Conservation (phyloP, 2,888 invertebrate genomes). For the Conchocele bisecta region DNA sequence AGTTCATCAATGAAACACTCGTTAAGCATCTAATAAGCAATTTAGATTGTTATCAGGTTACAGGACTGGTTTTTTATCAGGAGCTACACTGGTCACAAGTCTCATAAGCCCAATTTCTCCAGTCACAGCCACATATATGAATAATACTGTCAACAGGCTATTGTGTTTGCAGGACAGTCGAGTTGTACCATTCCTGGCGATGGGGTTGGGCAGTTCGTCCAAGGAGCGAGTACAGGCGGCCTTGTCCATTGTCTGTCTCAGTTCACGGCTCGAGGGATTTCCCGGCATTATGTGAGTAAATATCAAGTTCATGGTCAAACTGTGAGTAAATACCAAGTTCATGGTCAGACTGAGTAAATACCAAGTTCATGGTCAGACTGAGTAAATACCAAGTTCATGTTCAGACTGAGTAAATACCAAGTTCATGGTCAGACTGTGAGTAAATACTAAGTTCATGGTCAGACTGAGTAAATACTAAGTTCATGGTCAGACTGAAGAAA, state of each 20-base stretch:
- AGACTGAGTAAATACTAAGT: not conserved
- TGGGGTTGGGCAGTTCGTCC: constrained; percentile 78
- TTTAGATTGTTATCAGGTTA: too few species aligned
- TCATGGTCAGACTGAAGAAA: too few species aligned
- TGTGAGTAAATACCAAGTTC: too few species aligned
- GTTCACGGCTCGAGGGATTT: constrained; percentile 80
- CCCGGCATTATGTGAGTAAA: constrained; percentile 76
- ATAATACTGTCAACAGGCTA: not conserved
- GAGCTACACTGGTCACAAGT: too few species aligned
- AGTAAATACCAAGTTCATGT: not conserved
- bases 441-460: not conserved
- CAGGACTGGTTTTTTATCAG: too few species aligned
- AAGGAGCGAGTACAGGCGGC: constrained; percentile 80
- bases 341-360: not conserved
- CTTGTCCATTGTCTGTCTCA: constrained; percentile 78
- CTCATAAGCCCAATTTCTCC: too few species aligned
- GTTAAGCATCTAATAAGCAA: too few species aligned
- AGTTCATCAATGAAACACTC: too few species aligned
- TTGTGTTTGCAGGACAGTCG: constrained; percentile 76
- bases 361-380: not conserved
- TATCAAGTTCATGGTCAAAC: not conserved
- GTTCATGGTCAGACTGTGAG: not conserved
- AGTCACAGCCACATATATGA: too few species aligned
- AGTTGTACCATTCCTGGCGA: constrained; percentile 82
- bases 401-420: too few species aligned